phyloP scores from a whole-genome alignment of 1,140 invertebrate species.

The Anadara kagoshimensis region DNA sequence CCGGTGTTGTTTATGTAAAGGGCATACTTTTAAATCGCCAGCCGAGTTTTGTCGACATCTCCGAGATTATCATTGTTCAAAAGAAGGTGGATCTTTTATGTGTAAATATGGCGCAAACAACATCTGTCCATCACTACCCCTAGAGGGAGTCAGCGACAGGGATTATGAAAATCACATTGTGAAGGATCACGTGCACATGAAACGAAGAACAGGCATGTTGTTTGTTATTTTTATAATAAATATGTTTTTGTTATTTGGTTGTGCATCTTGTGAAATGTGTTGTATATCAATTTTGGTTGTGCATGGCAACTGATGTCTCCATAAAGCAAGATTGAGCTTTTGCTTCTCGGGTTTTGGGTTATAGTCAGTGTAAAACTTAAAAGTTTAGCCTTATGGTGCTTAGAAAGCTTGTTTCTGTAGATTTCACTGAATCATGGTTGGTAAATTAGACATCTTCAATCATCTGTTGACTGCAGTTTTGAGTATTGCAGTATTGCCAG shows the following conservation, averaged over 20 bases:
- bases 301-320: too few relatives aligned
- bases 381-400: too few relatives aligned
- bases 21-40: constrained; percentile 65
- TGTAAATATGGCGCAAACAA: constrained; percentile 92
- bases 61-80: constrained; percentile 86
- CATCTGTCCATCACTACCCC: constrained; percentile 88
- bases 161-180: constrained; percentile 92
- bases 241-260: constrained; percentile 1
- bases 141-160: constrained; percentile 90
- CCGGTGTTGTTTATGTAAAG: constrained; percentile 58
- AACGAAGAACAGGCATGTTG: constrained; percentile 2
- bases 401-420: too few relatives aligned
- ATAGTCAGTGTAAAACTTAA: too few relatives aligned
- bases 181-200: constrained; percentile 81
- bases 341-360: too few relatives aligned
- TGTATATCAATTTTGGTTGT: too few relatives aligned
- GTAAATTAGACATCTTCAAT: too few relatives aligned
- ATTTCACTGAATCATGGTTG: too few relatives aligned
- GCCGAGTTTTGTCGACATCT: constrained; percentile 81
- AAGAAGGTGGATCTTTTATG: constrained; percentile 91
- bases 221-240: neutral
- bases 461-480: too few relatives aligned
- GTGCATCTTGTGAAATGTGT: too few relatives aligned
- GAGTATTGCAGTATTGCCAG: too few relatives aligned
- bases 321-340: too few relatives aligned